These are phyloP conservation scores for Petroica traversi DNA, from an alignment of 2,113 vertebrate genomes.

Conservation along the genomic window DNA sequence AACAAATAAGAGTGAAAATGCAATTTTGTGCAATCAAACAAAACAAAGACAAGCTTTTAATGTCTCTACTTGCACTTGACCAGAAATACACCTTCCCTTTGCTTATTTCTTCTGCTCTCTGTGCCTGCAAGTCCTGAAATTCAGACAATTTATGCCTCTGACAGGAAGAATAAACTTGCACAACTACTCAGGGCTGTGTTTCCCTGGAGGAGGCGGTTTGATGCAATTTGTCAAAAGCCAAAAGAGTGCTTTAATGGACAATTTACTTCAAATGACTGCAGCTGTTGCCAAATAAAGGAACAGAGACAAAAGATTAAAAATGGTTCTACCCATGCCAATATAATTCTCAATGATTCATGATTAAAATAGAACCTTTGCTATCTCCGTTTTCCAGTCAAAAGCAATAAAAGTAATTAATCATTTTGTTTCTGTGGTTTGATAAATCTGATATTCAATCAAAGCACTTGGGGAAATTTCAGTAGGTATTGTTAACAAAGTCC, in stretches of 20 bases:
- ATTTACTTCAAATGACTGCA: constrained; percentile 67
- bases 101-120: background rate
- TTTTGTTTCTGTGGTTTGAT: background rate
- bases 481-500: background rate
- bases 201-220: constrained; percentile 51
- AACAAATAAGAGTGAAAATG: background rate
- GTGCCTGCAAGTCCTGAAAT: background rate
- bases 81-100: background rate
- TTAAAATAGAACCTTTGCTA: background rate
- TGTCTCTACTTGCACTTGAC: background rate
- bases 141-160: constrained; percentile 36
- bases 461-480: background rate
- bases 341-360: constrained; percentile 62
- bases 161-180: constrained; percentile 40
- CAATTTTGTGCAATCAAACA: background rate
- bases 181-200: constrained; percentile 17
- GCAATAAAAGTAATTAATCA: constrained; percentile 4
- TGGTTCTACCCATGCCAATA: constrained; percentile 48
- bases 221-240: constrained; percentile 67
- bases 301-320: constrained; percentile 35
- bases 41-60: background rate
- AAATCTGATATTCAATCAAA: background rate
- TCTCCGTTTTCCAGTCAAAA: background rate
- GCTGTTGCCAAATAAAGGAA: constrained; percentile 55
- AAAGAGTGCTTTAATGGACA: constrained; percentile 65